These are phyloP conservation scores for Cataglyphis hispanica DNA, from an alignment of 1,140 invertebrate genomes.

Conservation along the genomic window DNA sequence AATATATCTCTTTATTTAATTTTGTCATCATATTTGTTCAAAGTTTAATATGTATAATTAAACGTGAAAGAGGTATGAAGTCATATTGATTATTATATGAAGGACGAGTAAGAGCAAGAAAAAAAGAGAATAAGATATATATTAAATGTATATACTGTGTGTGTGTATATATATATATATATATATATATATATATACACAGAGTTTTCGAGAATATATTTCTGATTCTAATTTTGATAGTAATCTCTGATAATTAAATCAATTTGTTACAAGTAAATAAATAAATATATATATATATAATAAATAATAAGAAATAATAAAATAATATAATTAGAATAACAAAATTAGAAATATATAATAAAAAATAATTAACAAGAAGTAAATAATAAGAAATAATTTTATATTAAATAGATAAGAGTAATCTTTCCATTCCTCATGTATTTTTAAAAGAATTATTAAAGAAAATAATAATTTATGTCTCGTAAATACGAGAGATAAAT, in stretches of 20 bases:
- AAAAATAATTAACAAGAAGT: too few species aligned
- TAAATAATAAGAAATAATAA: not conserved
- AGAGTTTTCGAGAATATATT: not conserved
- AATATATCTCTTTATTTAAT: slow-evolving; percentile 7
- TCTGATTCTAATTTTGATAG: not conserved
- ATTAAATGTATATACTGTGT: not conserved
- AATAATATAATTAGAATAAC: not conserved
- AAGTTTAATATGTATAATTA: slow-evolving; percentile 17
- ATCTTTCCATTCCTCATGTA: not conserved
- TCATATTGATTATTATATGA: slow-evolving; percentile 18
- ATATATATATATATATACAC: too few species aligned
- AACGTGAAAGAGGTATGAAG: slow-evolving; percentile 44
- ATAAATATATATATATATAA: too few species aligned
- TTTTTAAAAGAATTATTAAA: not conserved
- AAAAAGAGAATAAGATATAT: slow-evolving; percentile 23
- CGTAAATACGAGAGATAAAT: not conserved
- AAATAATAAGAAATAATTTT: not conserved
- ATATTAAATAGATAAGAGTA: not conserved
- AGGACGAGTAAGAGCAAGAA: slow-evolving; percentile 45
- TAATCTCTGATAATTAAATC: not conserved
- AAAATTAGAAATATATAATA: not conserved
- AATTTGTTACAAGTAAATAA: not conserved
- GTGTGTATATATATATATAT: not conserved
- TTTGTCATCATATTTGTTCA: slow-evolving; percentile 6
- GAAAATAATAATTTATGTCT: not conserved